These are phyloP conservation scores for Isurus oxyrinchus DNA, from an alignment of 2,113 vertebrate species.

Conservation along the genomic window DNA sequence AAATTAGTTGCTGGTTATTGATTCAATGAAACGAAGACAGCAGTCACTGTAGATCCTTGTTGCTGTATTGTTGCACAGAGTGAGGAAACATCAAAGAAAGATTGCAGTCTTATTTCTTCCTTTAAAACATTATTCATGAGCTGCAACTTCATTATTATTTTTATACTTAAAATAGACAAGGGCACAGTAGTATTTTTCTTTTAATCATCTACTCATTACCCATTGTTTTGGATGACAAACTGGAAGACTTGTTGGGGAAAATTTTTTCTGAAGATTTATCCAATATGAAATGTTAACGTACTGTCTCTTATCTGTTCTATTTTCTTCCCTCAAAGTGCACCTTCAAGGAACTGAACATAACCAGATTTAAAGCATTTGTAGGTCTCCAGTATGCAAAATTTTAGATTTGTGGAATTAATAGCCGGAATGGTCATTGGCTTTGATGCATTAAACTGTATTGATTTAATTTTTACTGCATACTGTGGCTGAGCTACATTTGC, in stretches of 20 bases:
- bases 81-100: neutral
- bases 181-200: neutral
- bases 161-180: neutral
- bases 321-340: neutral
- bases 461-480: neutral
- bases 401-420: neutral
- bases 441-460: neutral
- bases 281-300: neutral
- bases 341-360: neutral
- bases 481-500: neutral
- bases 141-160: neutral
- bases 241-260: neutral
- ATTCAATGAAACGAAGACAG: neutral
- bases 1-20: neutral
- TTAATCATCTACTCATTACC: constrained; percentile 34
- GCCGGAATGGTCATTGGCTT: neutral
- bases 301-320: neutral
- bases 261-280: neutral
- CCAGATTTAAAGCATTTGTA: neutral
- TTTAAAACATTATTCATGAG: neutral
- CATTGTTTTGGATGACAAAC: neutral
- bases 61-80: neutral
- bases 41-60: neutral
- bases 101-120: neutral
- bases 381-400: neutral